Evolutionary conservation across 2,113 vertebrate genomes (phyloP).

Genomic region (Mystacornis crossleyi): DNA sequence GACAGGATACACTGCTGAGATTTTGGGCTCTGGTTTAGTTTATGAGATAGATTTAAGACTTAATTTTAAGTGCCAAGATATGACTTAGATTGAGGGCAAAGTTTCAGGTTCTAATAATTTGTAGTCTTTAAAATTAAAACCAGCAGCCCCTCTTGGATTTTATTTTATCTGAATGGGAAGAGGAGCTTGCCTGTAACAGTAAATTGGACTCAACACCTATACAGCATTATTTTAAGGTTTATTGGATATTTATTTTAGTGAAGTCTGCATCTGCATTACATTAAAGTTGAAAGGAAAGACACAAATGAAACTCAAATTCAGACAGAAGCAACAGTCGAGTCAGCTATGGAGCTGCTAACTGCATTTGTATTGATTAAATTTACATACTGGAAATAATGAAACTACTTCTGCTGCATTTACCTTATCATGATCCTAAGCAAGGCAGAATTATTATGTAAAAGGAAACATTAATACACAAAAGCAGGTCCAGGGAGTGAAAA

Average conservation of each 20-base stretch:
- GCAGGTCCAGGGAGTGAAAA: conserved; percentile 42
- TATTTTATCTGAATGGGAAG: conserved; percentile 14
- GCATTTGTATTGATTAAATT: conserved; percentile 73
- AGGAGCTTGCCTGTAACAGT: conserved; percentile 6
- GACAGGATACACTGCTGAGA: background rate
- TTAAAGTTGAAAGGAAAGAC: conserved; percentile 64
- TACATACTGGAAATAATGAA: conserved; percentile 69
- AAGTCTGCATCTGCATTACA: conserved; percentile 40
- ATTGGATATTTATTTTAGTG: conserved; percentile 47
- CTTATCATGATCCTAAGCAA: conserved; percentile 54
- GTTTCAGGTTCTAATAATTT: background rate
- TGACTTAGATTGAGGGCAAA: background rate
- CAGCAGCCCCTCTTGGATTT: background rate
- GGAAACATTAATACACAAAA: conserved; percentile 49
- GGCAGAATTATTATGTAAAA: conserved; percentile 26
- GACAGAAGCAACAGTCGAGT: conserved; percentile 35
- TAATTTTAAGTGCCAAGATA: background rate
- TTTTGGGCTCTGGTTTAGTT: background rate
- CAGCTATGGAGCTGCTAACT: conserved; percentile 63
- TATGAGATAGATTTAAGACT: background rate
- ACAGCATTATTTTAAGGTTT: conserved; percentile 61
- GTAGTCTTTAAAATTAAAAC: conserved; percentile 16
- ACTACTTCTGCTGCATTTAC: conserved; percentile 48
- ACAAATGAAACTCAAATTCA: conserved; percentile 64
- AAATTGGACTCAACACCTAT: conserved; percentile 54